Percentiles rank a stretch among this genome's conserved stretches.
Evolutionary conservation across 2,888 invertebrate species (phyloP).

Genomic region (Drosophila vallismaia): DNA sequence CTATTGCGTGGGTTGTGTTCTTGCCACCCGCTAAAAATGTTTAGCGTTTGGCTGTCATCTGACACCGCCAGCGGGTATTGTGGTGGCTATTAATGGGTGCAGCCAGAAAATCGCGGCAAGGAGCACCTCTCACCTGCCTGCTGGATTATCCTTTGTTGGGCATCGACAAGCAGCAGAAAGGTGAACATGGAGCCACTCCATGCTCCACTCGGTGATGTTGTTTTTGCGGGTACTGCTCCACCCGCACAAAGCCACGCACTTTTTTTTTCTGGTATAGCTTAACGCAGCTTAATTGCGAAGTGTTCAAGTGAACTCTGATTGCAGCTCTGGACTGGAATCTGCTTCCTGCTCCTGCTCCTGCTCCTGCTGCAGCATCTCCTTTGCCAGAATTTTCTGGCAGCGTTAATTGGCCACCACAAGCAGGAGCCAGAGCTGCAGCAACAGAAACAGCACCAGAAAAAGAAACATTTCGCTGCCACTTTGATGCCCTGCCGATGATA

Average conservation of each 20-base stretch:
- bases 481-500: conserved; percentile 77
- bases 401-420: conserved; percentile 68
- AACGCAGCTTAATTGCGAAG: conserved; percentile 70
- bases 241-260: conserved; percentile 60
- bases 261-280: conserved; percentile 51
- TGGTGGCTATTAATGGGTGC: conserved; percentile 60
- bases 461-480: conserved; percentile 69
- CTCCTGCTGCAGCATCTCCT: conserved; percentile 17
- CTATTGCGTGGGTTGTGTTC: conserved; percentile 23
- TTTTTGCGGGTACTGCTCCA: conserved; percentile 28
- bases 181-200: conserved; percentile 54
- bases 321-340: conserved; percentile 22
- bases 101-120: conserved; percentile 43
- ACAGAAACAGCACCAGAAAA: conserved; percentile 16
- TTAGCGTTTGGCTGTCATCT: conserved; percentile 15
- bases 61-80: conserved; percentile 24
- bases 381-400: conserved; percentile 19
- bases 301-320: conserved; percentile 73
- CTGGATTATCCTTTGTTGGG: conserved; percentile 75
- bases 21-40: conserved; percentile 12
- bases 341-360: conserved; percentile 19
- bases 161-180: conserved; percentile 67
- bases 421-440: background rate
- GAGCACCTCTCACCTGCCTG: conserved; percentile 21
- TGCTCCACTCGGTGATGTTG: conserved; percentile 10